These are phyloP conservation scores for Ferdinandea cuprea DNA, from an alignment of 2,888 invertebrate genomes.

Conservation along the genomic window DNA sequence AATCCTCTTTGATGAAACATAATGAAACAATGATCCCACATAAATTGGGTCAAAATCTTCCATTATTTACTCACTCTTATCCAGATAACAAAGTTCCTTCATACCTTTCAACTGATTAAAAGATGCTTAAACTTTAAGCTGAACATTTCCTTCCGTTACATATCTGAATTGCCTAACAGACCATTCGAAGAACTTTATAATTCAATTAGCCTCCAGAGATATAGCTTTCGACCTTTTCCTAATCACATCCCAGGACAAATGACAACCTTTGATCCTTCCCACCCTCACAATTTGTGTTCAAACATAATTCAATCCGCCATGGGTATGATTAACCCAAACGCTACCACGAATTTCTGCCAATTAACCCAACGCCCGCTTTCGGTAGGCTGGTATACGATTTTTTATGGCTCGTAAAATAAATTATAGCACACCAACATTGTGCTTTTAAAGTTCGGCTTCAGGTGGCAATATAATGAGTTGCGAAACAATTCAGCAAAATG, in stretches of 20 bases:
- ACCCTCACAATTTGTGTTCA: neutral
- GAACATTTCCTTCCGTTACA: neutral
- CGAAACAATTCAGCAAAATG: neutral
- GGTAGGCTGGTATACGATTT: neutral
- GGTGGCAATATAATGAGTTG: constrained; percentile 35
- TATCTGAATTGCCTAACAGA: neutral
- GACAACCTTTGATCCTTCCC: constrained; percentile 12
- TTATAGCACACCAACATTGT: too few relatives aligned
- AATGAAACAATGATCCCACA: too few relatives aligned
- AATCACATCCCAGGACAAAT: constrained; percentile 17
- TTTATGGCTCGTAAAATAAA: constrained; percentile 46
- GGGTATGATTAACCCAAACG: constrained; percentile 39
- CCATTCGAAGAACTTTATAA: constrained; percentile 1
- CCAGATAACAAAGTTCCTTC: too few relatives aligned
- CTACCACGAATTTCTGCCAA: constrained; percentile 11
- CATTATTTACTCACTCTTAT: too few relatives aligned
- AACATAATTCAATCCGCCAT: constrained; percentile 18
- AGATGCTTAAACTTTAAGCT: too few relatives aligned
- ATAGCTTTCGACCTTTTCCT: constrained; percentile 19
- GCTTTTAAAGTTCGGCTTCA: neutral
- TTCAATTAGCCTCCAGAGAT: constrained; percentile 40
- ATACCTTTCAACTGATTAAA: too few relatives aligned
- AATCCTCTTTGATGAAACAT: too few relatives aligned
- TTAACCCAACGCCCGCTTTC: constrained; percentile 24
- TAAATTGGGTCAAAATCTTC: neutral